Evolutionary conservation across 2,797 vertebrate genomes (phyloP), one percentile per base, ranked within the genome.

Genomic region (Notoglanidium macrostoma): DNA sequence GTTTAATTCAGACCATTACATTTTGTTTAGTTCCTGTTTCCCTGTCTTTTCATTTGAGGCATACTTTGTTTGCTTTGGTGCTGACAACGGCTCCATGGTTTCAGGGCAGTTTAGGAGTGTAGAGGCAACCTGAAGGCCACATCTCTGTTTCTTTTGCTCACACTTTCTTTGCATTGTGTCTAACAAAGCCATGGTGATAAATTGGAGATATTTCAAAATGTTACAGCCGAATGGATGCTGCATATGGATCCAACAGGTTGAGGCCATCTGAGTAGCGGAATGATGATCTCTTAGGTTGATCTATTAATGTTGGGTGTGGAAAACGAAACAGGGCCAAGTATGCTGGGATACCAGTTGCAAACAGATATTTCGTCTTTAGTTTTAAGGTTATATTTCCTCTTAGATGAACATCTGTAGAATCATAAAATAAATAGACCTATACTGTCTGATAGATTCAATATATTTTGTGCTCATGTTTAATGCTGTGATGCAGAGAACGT

Each of bases 1-100:
- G 87, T 89, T 88, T 90, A 79, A 80, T 89, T 74, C 83, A 88
- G 76, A 23, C 85, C 83, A 76, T 90, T 88, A 83, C 87, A 73
- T 87, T 90, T 87, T 83, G 80, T 89, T 90, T 90, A 88, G 32
- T 19, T 87, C 86, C 40, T 82, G 44, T 87, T 88, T 76, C 17
- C 67, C 49, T 57, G 68, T 84, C 67, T 89, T 88, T 88, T 88
- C 79, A 80, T 85, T 87, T 86, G 26, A 77, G 29, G 73, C 65
- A 72, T 15, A 73, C 72, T 86, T 79, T 87, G 76, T 91, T 91
- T 91, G 84, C 84, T 86, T 90, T 91, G 87, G 77, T 91, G 86
- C 61, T 57, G 61, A 68, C 59, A 67, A 78, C 5, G 61, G 63
- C 76, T 86, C 83, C 85, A 88, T 89, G 80, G 87, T 88, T 89